A percentile compares a stretch with the other conserved stretches of the same genome.
These are phyloP conservation scores for Drosophila watanabei DNA, from an alignment of 1,140 invertebrate species.

Conservation along the genomic window DNA sequence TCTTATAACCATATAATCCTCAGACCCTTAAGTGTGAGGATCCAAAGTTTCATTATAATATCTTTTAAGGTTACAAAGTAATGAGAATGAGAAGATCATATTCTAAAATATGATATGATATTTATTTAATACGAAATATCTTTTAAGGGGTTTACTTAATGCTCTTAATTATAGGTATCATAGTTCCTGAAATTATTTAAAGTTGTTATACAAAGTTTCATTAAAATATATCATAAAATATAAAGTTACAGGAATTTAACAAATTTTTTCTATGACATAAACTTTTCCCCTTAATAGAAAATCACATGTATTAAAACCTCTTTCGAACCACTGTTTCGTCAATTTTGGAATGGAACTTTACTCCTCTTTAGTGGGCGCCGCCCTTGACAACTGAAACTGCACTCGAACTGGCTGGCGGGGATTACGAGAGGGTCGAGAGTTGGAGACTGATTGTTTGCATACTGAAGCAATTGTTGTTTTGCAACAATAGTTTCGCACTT, in stretches of 20 bases:
- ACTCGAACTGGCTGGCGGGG: slow-evolving; percentile 39
- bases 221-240: neutral
- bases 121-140: too few species aligned
- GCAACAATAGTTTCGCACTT: slow-evolving; percentile 29
- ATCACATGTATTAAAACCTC: too few species aligned
- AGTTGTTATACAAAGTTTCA: neutral
- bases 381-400: slow-evolving; percentile 41
- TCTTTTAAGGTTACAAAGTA: too few species aligned
- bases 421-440: slow-evolving; percentile 21
- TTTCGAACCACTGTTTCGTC: slow-evolving; percentile 10
- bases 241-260: neutral
- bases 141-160: too few species aligned
- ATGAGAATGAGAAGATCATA: too few species aligned
- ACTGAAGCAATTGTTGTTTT: slow-evolving; percentile 24
- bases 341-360: slow-evolving; percentile 64
- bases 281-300: neutral
- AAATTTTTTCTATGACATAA: neutral
- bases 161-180: neutral
- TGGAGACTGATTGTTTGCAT: slow-evolving; percentile 51
- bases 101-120: too few species aligned
- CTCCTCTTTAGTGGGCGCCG: slow-evolving; percentile 27
- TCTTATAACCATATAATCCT: too few species aligned
- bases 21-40: too few species aligned
- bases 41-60: too few species aligned
- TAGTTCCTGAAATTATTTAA: neutral